phyloP scores from a whole-genome alignment of 2,888 invertebrate species.

The Hyppa rectilinea region DNA sequence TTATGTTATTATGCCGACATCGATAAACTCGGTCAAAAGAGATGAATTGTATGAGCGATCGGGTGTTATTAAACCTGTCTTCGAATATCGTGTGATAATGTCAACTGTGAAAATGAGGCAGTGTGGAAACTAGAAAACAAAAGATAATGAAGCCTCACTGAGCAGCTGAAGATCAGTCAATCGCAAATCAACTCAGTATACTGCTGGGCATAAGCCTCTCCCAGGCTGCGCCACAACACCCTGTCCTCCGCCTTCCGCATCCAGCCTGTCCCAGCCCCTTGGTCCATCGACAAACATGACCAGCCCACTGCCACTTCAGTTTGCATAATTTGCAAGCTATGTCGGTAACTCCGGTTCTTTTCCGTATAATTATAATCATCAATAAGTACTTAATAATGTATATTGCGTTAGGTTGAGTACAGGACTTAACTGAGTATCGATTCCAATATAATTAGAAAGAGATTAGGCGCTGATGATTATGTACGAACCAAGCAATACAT shows the following conservation, averaged over 20 bases:
- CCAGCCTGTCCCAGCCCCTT: too few species aligned
- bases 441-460: conserved; percentile 4
- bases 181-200: too few species aligned
- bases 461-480: conserved; percentile 9
- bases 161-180: not conserved
- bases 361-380: too few species aligned
- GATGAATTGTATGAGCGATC: not conserved
- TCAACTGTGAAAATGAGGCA: not conserved
- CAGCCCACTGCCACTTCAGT: too few species aligned
- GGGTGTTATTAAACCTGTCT: conserved; percentile 2
- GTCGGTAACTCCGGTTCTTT: too few species aligned
- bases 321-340: too few species aligned
- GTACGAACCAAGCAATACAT: not conserved
- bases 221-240: too few species aligned
- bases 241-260: too few species aligned
- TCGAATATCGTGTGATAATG: not conserved
- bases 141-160: too few species aligned
- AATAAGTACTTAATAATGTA: not conserved
- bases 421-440: not conserved
- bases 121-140: not conserved
- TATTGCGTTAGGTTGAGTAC: not conserved
- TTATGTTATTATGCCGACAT: conserved; percentile 42
- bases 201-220: too few species aligned
- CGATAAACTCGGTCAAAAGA: conserved; percentile 5
- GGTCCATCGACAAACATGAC: too few species aligned